Base-by-base conservation (phyloP, 2,113 vertebrate genomes). In the Thermophis baileyi region DNA sequence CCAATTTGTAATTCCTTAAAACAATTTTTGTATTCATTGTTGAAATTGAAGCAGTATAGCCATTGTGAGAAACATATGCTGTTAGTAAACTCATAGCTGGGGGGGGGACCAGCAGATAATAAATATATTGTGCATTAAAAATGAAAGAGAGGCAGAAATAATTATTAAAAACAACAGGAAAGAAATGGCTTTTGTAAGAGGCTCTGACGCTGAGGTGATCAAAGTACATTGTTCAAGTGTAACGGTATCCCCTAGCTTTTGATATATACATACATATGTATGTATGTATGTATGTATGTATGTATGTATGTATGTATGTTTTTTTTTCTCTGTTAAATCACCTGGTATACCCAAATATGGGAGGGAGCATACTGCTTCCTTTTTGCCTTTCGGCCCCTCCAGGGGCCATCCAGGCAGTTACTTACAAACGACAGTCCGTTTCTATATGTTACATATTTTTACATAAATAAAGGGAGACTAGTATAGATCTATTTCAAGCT, bases 121-220 rank as follows among this genome's bases (percentile, higher is more conserved):
- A 49, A 63, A 51, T 90, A 63, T 81, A 57, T 63, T 63, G 60
- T n/a, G 4, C 27, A 90, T 51, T 90, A 51, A 90, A 69, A 74
- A n/a, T 74, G 30, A 90, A 35, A 90, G 60, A 25, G 24, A 50
- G 63, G 30, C 89, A 81, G 63, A 40, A 90, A 90, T 53, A 90
- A 90, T 90, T 35, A 81, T 81, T 74, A 90, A 81, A 90, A 90
- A 51, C 47, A 90, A 90, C 49, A 90, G 89, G 89, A 74, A 90
- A 74, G 18, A 40, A 53, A 69, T 81, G 6, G 7, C 35, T 90
- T 81, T 51, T 49, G 40, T 50, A 16, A 81, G n/a, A 81, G 22
- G 49, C 63, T 69, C 49, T 53, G 49, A 51, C 35, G 89, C 60
- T 51, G 20, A 90, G 24, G 63, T 74, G 51, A 53, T 50, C 63